Conservation (phyloP, 2,113 vertebrate genomes). For the Onychostoma macrolepis region DNA sequence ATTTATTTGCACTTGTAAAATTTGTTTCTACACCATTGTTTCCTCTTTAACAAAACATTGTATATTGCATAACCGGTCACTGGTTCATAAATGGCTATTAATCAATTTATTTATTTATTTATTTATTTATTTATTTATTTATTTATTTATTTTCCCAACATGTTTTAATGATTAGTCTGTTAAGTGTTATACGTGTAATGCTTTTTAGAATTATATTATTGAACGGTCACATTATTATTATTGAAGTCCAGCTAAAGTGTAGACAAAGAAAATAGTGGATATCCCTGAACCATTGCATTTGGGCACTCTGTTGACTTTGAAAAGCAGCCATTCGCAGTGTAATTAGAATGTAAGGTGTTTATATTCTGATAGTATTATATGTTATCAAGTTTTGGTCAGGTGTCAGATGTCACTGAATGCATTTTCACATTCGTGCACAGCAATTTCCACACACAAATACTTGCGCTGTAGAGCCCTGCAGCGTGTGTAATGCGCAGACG, state of each 20-base stretch:
- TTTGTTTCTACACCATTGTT: too few relatives aligned
- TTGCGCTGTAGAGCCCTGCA: neutral
- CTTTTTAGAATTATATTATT: neutral
- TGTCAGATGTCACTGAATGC: slow-evolving; percentile 12
- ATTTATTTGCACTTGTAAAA: too few relatives aligned
- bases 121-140: too few relatives aligned
- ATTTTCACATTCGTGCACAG: neutral
- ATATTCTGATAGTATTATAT: neutral
- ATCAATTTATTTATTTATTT: too few relatives aligned
- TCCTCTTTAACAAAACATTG: neutral
- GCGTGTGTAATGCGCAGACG: neutral
- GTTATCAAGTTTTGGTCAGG: neutral
- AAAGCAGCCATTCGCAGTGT: neutral
- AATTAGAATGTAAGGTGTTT: neutral
- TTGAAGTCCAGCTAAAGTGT: neutral
- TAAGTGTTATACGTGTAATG: neutral
- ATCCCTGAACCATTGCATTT: neutral
- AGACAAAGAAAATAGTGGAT: neutral
- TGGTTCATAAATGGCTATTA: neutral
- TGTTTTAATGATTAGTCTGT: neutral
- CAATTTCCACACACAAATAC: slow-evolving; percentile 16
- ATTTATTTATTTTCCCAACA: too few relatives aligned
- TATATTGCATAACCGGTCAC: neutral
- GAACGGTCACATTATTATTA: neutral
- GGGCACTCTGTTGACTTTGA: neutral